Evolutionary conservation across 2,113 vertebrate species (phyloP).

Genomic region (Gymnocephalus cernua): DNA sequence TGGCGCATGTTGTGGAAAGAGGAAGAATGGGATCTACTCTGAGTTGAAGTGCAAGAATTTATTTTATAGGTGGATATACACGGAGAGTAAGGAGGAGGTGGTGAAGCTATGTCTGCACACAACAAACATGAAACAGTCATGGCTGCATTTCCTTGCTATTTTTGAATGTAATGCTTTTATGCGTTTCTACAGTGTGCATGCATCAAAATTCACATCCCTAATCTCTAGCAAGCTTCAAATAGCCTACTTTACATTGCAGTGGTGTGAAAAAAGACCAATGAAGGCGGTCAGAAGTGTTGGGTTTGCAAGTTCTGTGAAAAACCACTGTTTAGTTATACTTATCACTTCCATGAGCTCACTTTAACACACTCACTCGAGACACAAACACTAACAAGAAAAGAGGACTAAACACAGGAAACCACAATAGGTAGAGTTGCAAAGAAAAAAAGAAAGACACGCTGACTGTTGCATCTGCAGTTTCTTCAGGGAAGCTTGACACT

Average conservation of each 20-base stretch:
- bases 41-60: slow-evolving; percentile 16
- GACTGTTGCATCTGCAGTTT: slow-evolving; percentile 52
- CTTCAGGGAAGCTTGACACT: neutral
- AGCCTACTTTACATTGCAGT: neutral
- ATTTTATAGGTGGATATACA: neutral
- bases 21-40: neutral
- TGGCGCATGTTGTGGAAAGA: slow-evolving; percentile 19
- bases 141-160: neutral
- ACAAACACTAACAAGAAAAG: slow-evolving; percentile 44
- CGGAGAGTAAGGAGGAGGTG: neutral
- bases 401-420: slow-evolving; percentile 70
- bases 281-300: slow-evolving; percentile 16
- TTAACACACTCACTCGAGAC: neutral
- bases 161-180: neutral
- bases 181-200: neutral
- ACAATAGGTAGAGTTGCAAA: slow-evolving; percentile 56
- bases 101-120: neutral
- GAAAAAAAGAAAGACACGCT: neutral
- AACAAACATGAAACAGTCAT: neutral
- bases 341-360: slow-evolving; percentile 16
- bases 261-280: neutral
- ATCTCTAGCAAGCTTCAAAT: neutral
- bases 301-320: slow-evolving; percentile 59
- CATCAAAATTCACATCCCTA: neutral
- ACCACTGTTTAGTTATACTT: slow-evolving; percentile 19